A percentile compares a stretch with the other conserved stretches of the same genome.
These are phyloP conservation scores for Peromyscus californicus DNA, from an alignment of 2,113 vertebrate genomes.

Conservation along the genomic window DNA sequence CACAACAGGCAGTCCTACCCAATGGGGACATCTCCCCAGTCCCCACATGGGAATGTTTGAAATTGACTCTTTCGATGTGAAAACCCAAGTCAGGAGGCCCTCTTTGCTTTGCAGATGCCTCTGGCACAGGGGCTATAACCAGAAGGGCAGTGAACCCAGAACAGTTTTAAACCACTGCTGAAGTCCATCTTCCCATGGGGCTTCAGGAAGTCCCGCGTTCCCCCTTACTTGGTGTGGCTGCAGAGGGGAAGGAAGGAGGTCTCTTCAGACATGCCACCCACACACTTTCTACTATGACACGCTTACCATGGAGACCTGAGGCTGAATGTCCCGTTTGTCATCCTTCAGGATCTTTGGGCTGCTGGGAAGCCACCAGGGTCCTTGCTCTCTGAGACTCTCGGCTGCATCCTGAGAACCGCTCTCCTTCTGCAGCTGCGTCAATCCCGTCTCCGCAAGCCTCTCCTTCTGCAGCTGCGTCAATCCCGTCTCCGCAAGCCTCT, in stretches of 20 bases:
- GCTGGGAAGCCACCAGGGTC: not conserved
- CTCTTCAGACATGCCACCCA: not conserved
- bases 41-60: not conserved
- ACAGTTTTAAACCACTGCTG: not conserved
- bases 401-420: not conserved
- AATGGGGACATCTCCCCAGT: not conserved
- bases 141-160: not conserved
- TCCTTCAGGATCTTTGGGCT: not conserved
- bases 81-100: slow-evolving; percentile 22
- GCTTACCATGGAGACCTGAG: not conserved
- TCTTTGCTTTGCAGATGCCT: not conserved
- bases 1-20: not conserved
- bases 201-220: not conserved
- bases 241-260: not conserved
- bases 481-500: no score
- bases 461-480: not conserved
- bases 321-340: not conserved
- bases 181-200: not conserved
- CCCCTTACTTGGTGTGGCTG: not conserved
- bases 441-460: no score
- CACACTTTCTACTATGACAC: not conserved
- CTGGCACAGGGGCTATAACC: not conserved
- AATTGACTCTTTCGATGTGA: slow-evolving; percentile 2
- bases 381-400: not conserved
- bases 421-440: not conserved